phyloP scores from a whole-genome alignment of 2,888 invertebrate genomes.

The Drosophila niveifrons region DNA sequence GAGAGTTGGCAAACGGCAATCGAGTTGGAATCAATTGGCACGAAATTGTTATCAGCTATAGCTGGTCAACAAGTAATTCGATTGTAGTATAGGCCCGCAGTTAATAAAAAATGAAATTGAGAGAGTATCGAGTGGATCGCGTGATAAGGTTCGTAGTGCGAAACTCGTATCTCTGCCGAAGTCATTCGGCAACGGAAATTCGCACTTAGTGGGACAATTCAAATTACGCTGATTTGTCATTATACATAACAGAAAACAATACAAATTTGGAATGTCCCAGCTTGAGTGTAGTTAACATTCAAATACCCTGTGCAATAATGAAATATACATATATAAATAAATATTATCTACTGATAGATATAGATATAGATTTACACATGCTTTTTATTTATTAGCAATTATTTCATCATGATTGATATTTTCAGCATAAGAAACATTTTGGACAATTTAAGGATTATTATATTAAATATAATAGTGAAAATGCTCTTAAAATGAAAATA shows the following conservation, averaged over 20 bases:
- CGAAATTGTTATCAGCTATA: constrained; percentile 60
- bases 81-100: constrained; percentile 42
- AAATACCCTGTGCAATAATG: not conserved
- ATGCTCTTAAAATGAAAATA: no score
- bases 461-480: no score
- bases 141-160: constrained; percentile 51
- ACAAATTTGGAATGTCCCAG: not conserved
- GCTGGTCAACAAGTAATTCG: constrained; percentile 66
- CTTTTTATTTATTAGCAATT: no score
- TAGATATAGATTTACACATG: no score
- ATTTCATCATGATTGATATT: no score
- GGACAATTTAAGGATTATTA: no score
- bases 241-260: not conserved
- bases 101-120: constrained; percentile 6
- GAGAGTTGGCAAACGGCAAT: constrained; percentile 44
- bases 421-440: no score
- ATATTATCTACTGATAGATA: not conserved
- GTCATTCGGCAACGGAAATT: constrained; percentile 50
- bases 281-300: not conserved
- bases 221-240: constrained; percentile 41
- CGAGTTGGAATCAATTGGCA: constrained; percentile 69
- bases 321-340: not conserved
- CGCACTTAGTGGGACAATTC: constrained; percentile 45
- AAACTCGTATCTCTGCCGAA: constrained; percentile 4
- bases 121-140: constrained; percentile 44